These are phyloP conservation scores for Laspeyria flexula DNA, from an alignment of 2,888 invertebrate species.

Conservation along the genomic window DNA sequence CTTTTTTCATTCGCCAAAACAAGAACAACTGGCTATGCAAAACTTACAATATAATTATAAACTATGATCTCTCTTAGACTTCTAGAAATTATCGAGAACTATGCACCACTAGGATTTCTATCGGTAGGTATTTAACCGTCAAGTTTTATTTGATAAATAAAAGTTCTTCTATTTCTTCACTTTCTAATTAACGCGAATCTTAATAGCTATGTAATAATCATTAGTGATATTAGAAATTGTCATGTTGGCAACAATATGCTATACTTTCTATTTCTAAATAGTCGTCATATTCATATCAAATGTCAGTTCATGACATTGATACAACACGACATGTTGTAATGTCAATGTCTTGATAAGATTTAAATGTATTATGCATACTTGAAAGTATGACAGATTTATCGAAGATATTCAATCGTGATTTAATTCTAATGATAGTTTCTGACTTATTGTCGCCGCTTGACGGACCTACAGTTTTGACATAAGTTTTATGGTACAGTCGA, in stretches of 20 bases:
- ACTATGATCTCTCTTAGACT: too few relatives aligned
- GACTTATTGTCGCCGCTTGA: too few relatives aligned
- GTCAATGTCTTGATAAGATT: slow-evolving; percentile 30
- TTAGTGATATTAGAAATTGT: background rate
- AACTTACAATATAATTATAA: too few relatives aligned
- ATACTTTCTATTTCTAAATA: slow-evolving; percentile 30
- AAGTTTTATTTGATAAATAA: background rate
- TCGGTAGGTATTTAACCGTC: too few relatives aligned
- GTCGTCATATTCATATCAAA: slow-evolving; percentile 11
- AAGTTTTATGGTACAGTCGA: too few relatives aligned
- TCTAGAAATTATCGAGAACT: too few relatives aligned
- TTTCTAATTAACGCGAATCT: background rate
- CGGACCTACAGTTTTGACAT: too few relatives aligned
- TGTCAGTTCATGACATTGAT: slow-evolving; percentile 20
- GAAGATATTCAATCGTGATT: background rate
- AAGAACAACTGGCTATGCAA: too few relatives aligned
- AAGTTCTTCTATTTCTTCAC: background rate
- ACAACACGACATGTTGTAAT: slow-evolving; percentile 6
- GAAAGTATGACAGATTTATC: background rate
- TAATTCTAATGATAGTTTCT: background rate
- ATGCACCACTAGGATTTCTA: background rate
- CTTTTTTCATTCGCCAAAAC: too few relatives aligned
- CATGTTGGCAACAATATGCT: background rate
- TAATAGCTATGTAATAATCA: background rate
- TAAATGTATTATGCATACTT: background rate